These are phyloP conservation scores for Chymomyza costata DNA, from an alignment of 1,140 invertebrate species.

Conservation along the genomic window DNA sequence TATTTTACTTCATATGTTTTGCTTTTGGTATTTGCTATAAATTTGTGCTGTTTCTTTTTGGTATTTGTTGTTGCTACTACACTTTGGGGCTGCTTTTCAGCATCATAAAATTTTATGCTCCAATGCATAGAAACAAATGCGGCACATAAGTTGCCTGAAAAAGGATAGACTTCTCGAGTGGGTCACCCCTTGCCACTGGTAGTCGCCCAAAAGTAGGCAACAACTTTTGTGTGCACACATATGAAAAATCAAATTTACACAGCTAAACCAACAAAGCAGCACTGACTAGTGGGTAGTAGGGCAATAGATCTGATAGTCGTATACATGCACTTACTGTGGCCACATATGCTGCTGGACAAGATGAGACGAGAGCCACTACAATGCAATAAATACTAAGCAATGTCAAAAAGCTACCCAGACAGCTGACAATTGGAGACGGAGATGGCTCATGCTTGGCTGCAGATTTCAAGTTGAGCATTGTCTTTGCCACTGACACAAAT, in stretches of 20 bases:
- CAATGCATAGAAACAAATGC: constrained; percentile 67
- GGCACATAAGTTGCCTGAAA: constrained; percentile 52
- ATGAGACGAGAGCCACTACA: constrained; percentile 24
- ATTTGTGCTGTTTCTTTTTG: constrained; percentile 23
- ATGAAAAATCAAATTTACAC: constrained; percentile 57
- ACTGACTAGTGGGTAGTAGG: constrained; percentile 18
- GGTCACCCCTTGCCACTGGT: neutral
- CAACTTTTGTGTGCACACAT: constrained; percentile 7
- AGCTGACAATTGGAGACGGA: constrained; percentile 50
- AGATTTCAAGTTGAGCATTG: constrained; percentile 17
- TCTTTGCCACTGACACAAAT: constrained; percentile 32
- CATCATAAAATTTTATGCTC: constrained; percentile 65
- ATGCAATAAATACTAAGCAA: constrained; percentile 14
- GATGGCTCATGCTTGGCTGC: constrained; percentile 12
- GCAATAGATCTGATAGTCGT: constrained; percentile 15
- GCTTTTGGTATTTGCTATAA: constrained; percentile 31
- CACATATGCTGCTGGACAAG: constrained; percentile 23
- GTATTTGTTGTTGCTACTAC: constrained; percentile 3
- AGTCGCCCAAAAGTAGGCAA: constrained; percentile 23
- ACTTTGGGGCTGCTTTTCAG: constrained; percentile 42
- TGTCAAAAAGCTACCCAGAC: neutral
- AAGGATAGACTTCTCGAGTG: too few species aligned
- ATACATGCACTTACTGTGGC: too few species aligned
- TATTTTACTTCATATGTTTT: constrained; percentile 49
- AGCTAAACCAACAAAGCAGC: constrained; percentile 51